These are phyloP conservation scores for Coregonus suidteri DNA, from an alignment of 2,797 vertebrate genomes.

Conservation along the genomic window DNA sequence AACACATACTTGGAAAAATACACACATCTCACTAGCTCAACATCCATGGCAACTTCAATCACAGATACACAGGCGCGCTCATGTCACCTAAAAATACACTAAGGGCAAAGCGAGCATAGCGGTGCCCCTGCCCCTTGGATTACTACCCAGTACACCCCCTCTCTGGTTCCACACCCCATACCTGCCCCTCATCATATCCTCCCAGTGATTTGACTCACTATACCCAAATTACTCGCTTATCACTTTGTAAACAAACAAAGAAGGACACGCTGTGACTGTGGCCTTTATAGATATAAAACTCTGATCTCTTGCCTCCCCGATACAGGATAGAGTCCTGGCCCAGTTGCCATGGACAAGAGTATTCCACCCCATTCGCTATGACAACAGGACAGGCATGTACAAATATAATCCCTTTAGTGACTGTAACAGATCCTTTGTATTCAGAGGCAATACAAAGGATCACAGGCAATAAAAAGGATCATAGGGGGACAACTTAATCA, in stretches of 20 bases:
- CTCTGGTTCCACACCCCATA: conserved; percentile 15
- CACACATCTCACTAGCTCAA: neutral
- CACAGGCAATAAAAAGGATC: neutral
- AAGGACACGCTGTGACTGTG: neutral
- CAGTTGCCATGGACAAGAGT: conserved; percentile 1
- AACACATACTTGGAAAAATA: neutral
- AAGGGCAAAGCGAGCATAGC: no score
- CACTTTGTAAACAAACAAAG: conserved; percentile 14
- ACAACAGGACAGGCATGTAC: neutral
- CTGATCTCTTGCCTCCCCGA: neutral
- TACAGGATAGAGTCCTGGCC: neutral
- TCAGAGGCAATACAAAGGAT: neutral
- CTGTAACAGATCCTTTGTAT: neutral
- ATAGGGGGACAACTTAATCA: neutral
- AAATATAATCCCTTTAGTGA: conserved; percentile 6
- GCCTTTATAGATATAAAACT: neutral
- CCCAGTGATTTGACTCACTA: neutral
- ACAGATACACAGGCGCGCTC: no score
- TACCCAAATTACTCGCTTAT: neutral
- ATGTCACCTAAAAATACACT: conserved; percentile 56
- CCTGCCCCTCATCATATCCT: neutral
- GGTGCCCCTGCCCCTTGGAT: conserved; percentile 30
- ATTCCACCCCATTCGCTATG: conserved; percentile 4
- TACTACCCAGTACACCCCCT: conserved; percentile 24
- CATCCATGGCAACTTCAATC: neutral